Conservation (phyloP, 2,113 vertebrate species). For the Aix galericulata region DNA sequence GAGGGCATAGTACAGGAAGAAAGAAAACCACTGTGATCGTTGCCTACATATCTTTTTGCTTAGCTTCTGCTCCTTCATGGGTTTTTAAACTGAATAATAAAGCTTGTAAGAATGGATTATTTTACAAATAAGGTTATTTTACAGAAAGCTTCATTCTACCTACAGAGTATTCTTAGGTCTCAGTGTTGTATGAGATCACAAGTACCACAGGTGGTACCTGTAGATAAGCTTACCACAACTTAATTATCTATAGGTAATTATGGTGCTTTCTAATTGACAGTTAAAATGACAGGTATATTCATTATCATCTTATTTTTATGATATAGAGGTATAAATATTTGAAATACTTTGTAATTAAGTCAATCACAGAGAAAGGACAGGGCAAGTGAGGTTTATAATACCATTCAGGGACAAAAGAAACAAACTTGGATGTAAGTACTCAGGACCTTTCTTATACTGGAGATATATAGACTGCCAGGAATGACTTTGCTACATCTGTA, state of each 20-base stretch:
- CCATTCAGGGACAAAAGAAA: background rate
- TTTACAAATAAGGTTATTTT: background rate
- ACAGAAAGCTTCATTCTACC: background rate
- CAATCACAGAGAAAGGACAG: background rate
- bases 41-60: fast-evolving
- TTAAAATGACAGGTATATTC: background rate
- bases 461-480: background rate
- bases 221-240: background rate
- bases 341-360: background rate
- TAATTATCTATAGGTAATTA: background rate
- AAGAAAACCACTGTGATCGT: background rate
- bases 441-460: background rate
- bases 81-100: background rate
- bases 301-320: background rate
- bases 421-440: background rate
- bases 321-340: background rate
- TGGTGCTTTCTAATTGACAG: background rate
- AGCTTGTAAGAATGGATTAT: background rate
- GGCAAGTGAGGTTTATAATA: background rate
- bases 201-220: background rate
- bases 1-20: background rate
- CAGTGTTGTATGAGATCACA: background rate
- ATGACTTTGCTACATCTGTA: background rate
- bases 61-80: background rate
- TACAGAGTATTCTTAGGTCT: background rate